A percentile compares a stretch with the other conserved stretches of the same genome.
These are phyloP conservation scores for Hyppa rectilinea DNA, from an alignment of 2,888 invertebrate genomes.

Conservation along the genomic window DNA sequence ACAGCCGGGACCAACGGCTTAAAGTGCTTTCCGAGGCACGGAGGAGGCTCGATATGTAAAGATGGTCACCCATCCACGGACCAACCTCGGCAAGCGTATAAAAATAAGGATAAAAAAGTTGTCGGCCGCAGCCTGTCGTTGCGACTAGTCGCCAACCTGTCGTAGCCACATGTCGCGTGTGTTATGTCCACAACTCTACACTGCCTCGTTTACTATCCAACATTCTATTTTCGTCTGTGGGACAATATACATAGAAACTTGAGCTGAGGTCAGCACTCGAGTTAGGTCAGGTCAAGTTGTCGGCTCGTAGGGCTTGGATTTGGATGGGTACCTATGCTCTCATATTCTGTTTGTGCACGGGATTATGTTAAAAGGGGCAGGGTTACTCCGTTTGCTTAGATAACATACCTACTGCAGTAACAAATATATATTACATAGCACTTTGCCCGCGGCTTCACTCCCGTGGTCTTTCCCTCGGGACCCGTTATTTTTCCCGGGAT, in stretches of 20 bases:
- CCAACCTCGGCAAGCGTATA: too few species aligned
- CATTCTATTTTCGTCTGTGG: constrained; percentile 30
- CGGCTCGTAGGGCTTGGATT: constrained; percentile 15
- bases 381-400: too few species aligned
- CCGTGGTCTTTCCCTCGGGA: too few species aligned
- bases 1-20: too few species aligned
- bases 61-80: too few species aligned
- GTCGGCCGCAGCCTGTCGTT: neutral
- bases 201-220: constrained; percentile 18
- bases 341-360: constrained; percentile 15
- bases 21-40: too few species aligned
- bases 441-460: too few species aligned
- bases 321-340: constrained; percentile 27
- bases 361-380: neutral
- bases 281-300: constrained; percentile 58
- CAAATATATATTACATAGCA: neutral
- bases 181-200: too few species aligned
- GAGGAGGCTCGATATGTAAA: too few species aligned
- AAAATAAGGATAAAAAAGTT: too few species aligned
- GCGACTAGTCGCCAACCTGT: neutral
- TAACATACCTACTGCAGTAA: neutral
- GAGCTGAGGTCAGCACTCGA: constrained; percentile 39
- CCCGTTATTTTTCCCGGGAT: too few species aligned
- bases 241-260: constrained; percentile 30
- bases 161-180: neutral